A percentile compares a stretch with the other conserved stretches of the same genome.
These are phyloP conservation scores for Diogma glabrata DNA, from an alignment of 2,888 invertebrate genomes.

Conservation along the genomic window DNA sequence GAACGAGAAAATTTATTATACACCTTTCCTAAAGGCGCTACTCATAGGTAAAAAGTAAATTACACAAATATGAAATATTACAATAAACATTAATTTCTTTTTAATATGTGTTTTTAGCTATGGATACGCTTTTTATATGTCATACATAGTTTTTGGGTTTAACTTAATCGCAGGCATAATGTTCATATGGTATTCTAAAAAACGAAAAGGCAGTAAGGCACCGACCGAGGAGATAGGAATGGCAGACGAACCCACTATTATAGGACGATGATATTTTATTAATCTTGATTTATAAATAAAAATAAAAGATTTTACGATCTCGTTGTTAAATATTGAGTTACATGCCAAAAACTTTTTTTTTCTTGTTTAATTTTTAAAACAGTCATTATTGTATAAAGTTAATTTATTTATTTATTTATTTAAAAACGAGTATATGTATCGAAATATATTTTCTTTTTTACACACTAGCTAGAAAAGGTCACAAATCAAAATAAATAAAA, in stretches of 20 bases:
- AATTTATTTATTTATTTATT: no score
- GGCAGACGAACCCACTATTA: constrained; percentile 76
- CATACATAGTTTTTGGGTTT: constrained; percentile 64
- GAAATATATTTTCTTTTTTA: no score
- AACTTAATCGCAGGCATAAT: constrained; percentile 56
- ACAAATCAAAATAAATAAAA: no score
- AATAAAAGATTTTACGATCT: background rate
- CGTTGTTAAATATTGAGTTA: no score
- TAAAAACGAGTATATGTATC: no score
- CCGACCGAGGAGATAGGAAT: constrained; percentile 71
- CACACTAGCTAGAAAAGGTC: no score
- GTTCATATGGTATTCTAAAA: constrained; percentile 71
- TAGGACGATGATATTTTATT: constrained; percentile 45
- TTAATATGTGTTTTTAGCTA: constrained; percentile 36
- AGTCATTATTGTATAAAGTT: no score
- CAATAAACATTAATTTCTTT: background rate
- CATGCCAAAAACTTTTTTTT: no score
- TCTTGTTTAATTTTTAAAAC: no score
- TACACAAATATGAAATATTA: background rate
- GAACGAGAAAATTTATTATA: constrained; percentile 52
- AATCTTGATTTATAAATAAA: background rate
- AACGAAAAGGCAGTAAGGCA: constrained; percentile 73
- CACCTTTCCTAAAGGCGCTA: constrained; percentile 54
- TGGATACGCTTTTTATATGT: constrained; percentile 60
- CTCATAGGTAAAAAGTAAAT: constrained; percentile 41